Base-by-base conservation (phyloP, 2,797 vertebrate genomes). In the Rhabdomys pumilio region DNA sequence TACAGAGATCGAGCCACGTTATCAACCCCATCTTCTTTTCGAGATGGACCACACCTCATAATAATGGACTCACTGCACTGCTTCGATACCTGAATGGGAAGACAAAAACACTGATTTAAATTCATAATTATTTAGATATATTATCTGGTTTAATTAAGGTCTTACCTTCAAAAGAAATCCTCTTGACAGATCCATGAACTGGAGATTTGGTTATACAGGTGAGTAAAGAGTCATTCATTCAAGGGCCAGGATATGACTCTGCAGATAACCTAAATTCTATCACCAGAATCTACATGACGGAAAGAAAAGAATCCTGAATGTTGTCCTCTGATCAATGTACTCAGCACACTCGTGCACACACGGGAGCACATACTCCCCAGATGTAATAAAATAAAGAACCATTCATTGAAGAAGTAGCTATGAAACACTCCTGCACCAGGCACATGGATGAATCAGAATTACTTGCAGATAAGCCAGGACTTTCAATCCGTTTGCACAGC, bases 131-230 rank as follows among this genome's bases (percentile, higher is more conserved):
- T 77, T 4, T 38, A 69, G 79, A 44, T 72, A 34, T 34, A 41
- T 31, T 38, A 14, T 72, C 73, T 89, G 72, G 3, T 65, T 79
- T 94, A 47, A 93, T 75, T 90, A 55, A 91, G 29, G 13, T 67
- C 82, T 82, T 29, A 55, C 29, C 73, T 95, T 53, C 50, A 93
- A 81, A 96, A 88, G 44, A 44, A 75, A 76, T 77, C n/a, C n/a
- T 76, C 73, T 34, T 75, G 47, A 44, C 44, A 79, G 41, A 84
- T 73, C 67, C 31, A 47, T 61, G 31, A 88, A 79, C 50, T 79
- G 47, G 44, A 96, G 44, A 24, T 59, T 92, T 53, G n/a, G 24
- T 79, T 65, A 69, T 85, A 92, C 29, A 22, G 14, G 10, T 89
- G 86, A 76, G 38, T 75, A 61, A 89, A 89, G 47, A 57, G n/a